phyloP scores from a whole-genome alignment of 2,113 vertebrate genomes.

The Lamprologus lemairii region DNA sequence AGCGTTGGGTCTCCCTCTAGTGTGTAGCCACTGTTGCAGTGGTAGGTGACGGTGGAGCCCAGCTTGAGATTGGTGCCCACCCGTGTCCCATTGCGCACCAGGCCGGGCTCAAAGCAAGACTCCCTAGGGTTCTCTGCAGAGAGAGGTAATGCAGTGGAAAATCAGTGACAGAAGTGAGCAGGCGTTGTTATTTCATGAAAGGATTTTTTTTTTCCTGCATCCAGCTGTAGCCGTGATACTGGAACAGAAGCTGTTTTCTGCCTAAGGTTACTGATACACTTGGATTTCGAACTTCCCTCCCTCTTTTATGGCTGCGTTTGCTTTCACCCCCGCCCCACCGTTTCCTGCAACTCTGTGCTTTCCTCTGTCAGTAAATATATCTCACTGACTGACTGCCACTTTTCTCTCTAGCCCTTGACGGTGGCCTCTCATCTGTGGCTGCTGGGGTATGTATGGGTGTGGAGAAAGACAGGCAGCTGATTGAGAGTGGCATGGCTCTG shows the following conservation, averaged over 20 bases:
- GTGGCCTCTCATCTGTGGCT: constrained; percentile 36
- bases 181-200: not conserved
- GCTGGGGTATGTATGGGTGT: constrained; percentile 40
- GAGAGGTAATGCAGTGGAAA: constrained; percentile 43
- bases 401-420: constrained; percentile 29
- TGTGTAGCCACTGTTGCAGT: constrained; percentile 90
- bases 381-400: constrained; percentile 41
- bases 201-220: not conserved
- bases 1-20: constrained; percentile 84
- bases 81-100: constrained; percentile 85
- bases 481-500: constrained; percentile 58
- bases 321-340: not conserved
- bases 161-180: constrained; percentile 16
- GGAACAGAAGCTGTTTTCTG: not conserved
- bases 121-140: constrained; percentile 92
- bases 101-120: constrained; percentile 92
- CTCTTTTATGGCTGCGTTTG: not conserved
- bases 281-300: not conserved
- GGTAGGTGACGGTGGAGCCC: constrained; percentile 87
- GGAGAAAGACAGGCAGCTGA: constrained; percentile 55
- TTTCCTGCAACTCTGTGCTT: not conserved
- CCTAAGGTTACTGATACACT: not conserved
- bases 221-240: not conserved
- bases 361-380: constrained; percentile 37
- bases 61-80: constrained; percentile 87